Conservation (phyloP, 2,888 invertebrate species). For the Toxonevra muliebris region DNA sequence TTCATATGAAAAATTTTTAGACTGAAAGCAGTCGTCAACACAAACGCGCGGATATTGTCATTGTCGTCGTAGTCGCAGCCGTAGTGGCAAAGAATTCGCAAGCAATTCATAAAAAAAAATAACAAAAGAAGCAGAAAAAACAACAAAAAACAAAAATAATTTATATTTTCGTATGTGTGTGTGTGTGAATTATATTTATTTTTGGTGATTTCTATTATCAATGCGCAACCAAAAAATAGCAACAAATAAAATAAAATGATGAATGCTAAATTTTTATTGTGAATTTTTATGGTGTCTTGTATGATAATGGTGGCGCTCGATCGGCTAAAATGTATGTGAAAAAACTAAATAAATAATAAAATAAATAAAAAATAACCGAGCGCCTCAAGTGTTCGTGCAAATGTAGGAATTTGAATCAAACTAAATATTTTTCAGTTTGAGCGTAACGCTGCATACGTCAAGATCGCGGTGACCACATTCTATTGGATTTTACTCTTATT, state of each 20-base stretch:
- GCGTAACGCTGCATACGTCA: constrained; percentile 31
- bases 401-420: constrained; percentile 23
- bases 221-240: neutral
- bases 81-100: neutral
- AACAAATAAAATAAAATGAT: neutral
- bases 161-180: neutral
- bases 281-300: neutral
- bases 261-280: constrained; percentile 7
- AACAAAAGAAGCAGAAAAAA: neutral
- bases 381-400: neutral
- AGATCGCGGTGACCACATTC: constrained; percentile 10
- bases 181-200: neutral
- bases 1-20: neutral
- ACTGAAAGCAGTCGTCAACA: constrained; percentile 16
- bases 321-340: neutral
- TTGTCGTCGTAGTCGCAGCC: neutral
- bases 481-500: too few relatives aligned
- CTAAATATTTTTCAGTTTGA: constrained; percentile 29
- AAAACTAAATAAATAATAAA: neutral
- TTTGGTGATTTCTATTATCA: neutral
- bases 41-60: neutral
- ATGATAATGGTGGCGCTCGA: constrained; percentile 14
- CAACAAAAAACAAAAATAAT: neutral
- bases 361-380: neutral
- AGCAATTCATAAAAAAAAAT: constrained; percentile 9